A percentile compares a stretch with the other conserved stretches of the same genome.
These are phyloP conservation scores for Brachypalpus laphriformis DNA, from an alignment of 2,888 invertebrate genomes.

Conservation along the genomic window DNA sequence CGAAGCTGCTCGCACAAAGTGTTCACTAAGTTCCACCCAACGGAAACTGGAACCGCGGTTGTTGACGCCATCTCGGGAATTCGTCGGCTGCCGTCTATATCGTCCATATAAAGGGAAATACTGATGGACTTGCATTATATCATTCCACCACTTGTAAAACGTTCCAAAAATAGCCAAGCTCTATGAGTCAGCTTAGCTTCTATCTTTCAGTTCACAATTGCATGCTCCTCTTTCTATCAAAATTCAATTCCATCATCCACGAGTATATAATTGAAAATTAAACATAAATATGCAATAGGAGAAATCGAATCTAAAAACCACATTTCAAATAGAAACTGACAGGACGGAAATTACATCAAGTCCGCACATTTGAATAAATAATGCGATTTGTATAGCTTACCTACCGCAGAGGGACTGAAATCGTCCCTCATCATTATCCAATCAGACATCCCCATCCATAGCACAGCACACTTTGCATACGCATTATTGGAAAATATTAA, in stretches of 20 bases:
- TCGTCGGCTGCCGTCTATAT: no score
- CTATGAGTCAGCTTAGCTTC: background rate
- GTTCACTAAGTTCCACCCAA: no score
- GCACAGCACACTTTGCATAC: constrained; percentile 25
- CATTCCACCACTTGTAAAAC: no score
- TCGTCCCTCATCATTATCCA: constrained; percentile 8
- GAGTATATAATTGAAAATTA: background rate
- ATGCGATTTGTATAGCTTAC: constrained; percentile 49
- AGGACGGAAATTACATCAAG: constrained; percentile 42
- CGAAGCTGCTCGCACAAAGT: no score
- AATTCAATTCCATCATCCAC: background rate
- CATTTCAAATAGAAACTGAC: constrained; percentile 30
- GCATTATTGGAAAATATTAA: constrained; percentile 8
- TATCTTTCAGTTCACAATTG: background rate
- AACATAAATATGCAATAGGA: background rate
- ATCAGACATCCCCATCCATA: constrained; percentile 8
- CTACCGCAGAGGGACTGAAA: constrained; percentile 42
- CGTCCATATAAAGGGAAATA: no score
- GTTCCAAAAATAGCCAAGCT: background rate
- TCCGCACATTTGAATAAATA: constrained; percentile 40
- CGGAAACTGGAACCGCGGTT: no score
- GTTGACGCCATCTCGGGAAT: no score
- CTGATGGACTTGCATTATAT: no score
- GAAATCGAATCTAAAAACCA: constrained; percentile 1
- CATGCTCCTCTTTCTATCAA: background rate